phyloP scores from a whole-genome alignment of 2,888 invertebrate species.

The Arctia plantaginis region DNA sequence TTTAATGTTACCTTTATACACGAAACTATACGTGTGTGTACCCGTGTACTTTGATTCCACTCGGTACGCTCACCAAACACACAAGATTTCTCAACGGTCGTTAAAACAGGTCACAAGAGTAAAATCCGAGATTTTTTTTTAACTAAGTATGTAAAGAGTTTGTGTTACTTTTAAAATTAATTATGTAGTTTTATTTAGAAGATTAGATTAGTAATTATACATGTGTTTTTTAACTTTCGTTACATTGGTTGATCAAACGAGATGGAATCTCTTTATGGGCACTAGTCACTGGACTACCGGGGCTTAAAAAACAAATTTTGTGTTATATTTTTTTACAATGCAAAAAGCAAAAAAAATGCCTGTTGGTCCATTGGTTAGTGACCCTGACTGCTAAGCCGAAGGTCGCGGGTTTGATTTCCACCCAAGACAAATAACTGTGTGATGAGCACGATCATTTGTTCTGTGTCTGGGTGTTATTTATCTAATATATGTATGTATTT shows the following conservation, averaged over 20 bases:
- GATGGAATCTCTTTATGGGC: too few relatives aligned
- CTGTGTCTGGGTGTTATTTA: too few relatives aligned
- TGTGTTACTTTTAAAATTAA: background rate
- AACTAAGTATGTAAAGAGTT: background rate
- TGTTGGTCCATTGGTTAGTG: too few relatives aligned
- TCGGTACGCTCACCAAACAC: conserved; percentile 49
- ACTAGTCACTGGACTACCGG: too few relatives aligned
- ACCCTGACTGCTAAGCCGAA: too few relatives aligned
- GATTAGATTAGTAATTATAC: background rate
- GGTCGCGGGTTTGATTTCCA: too few relatives aligned
- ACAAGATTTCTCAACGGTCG: conserved; percentile 51
- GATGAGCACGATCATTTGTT: too few relatives aligned
- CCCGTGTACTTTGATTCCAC: conserved; percentile 45
- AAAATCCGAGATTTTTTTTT: conserved; percentile 17
- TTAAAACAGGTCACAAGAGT: conserved; percentile 32
- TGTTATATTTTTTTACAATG: too few relatives aligned
- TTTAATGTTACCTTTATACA: background rate
- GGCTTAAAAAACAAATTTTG: too few relatives aligned
- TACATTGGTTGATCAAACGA: background rate
- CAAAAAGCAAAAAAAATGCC: too few relatives aligned
- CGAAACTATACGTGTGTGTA: background rate
- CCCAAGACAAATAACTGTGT: too few relatives aligned
- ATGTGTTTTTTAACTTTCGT: background rate
- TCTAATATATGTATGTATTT: too few relatives aligned
- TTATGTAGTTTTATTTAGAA: background rate